Percentiles rank a stretch among this genome's conserved stretches.
phyloP scores from a whole-genome alignment of 92 coral and sea anemone species.

The Micromussa lordhowensis region DNA sequence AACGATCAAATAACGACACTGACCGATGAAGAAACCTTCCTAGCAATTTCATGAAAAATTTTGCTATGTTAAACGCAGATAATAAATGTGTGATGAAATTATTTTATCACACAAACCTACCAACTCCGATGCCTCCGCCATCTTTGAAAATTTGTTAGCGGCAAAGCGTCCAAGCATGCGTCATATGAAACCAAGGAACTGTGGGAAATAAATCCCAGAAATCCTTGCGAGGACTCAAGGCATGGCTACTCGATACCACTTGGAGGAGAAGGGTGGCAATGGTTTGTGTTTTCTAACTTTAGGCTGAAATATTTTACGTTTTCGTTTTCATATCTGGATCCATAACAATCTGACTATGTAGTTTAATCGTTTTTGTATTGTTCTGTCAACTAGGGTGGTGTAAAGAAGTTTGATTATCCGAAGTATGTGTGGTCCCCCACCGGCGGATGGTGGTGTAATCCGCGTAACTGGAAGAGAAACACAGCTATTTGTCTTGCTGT shows the following conservation, averaged over 20 bases:
- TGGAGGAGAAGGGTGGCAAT: neutral
- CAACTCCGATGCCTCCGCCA: conserved; percentile 91
- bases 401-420: conserved; percentile 96
- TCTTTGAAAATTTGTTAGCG: conserved; percentile 73
- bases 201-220: conserved; percentile 39
- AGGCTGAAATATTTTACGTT: neutral
- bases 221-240: neutral
- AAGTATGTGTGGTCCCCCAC: conserved; percentile 98
- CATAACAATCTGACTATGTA: neutral
- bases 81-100: conserved; percentile 51
- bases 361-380: neutral
- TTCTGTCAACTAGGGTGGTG: conserved; percentile 81
- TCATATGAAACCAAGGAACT: conserved; percentile 9
- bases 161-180: conserved; percentile 68
- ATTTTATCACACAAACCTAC: conserved; percentile 67
- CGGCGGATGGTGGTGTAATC: conserved; percentile 99
- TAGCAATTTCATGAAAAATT: neutral
- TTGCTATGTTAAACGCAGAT: neutral
- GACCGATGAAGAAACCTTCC: neutral
- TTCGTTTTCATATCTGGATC: neutral
- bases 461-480: conserved; percentile 97
- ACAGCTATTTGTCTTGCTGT: conserved; percentile 87
- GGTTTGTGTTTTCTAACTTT: conserved; percentile 4
- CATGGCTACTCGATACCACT: conserved; percentile 8
- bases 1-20: neutral